Conservation (phyloP, 1,140 invertebrate genomes). For the Drosophila teissieri region DNA sequence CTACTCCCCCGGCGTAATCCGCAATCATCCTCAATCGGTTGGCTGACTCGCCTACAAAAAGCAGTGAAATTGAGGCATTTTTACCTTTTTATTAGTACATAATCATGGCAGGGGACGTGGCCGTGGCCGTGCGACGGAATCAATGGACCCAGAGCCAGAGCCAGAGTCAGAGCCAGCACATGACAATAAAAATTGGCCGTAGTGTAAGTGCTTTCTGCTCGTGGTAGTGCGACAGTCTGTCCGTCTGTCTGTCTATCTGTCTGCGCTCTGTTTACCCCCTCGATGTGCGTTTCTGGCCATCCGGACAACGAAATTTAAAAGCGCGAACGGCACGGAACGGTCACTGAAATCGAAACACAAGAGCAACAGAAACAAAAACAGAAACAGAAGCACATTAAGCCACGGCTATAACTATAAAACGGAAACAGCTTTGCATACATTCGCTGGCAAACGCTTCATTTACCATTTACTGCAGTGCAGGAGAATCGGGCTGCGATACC, state of each 20-base stretch:
- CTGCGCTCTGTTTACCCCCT: background rate
- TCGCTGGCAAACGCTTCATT: constrained; percentile 33
- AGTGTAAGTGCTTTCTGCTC: constrained; percentile 14
- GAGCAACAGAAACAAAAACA: constrained; percentile 12
- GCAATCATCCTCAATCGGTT: constrained; percentile 35
- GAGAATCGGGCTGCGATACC: constrained; percentile 20
- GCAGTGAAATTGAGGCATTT: constrained; percentile 59
- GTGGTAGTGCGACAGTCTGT: constrained; percentile 1
- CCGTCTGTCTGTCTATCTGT: background rate
- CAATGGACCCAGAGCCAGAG: constrained; percentile 47
- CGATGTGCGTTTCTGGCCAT: constrained; percentile 15
- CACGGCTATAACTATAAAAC: constrained; percentile 47
- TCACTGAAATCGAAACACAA: constrained; percentile 39
- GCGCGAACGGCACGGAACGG: constrained; percentile 19
- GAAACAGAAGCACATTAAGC: constrained; percentile 50
- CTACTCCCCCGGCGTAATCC: constrained; percentile 1
- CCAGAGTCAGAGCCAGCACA: constrained; percentile 19
- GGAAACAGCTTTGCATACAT: constrained; percentile 48
- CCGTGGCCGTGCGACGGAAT: constrained; percentile 40
- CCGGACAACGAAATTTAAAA: constrained; percentile 27
- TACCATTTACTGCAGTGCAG: constrained; percentile 11
- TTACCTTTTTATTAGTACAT: constrained; percentile 57
- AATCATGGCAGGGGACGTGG: constrained; percentile 5
- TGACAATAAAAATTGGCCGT: constrained; percentile 55
- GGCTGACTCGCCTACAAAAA: constrained; percentile 39